Percentiles rank a stretch among this genome's conserved stretches.
Conservation (phyloP, 2,113 vertebrate genomes). For the Ptilorrhoa leucosticta region DNA sequence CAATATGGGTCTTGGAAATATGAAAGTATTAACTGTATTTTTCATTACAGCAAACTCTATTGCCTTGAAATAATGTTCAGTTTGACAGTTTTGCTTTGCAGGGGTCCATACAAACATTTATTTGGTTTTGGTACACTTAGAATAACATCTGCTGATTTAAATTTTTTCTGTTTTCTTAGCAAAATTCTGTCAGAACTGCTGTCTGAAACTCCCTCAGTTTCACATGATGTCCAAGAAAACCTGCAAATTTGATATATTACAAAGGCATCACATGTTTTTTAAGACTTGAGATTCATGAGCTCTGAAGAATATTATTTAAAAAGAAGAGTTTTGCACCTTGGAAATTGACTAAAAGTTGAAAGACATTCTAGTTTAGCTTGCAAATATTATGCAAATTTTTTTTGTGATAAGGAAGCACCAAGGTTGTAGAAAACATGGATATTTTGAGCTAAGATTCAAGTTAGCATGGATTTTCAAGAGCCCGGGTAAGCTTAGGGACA, state of each 20-base stretch:
- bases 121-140: background rate
- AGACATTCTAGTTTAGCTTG: background rate
- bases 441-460: background rate
- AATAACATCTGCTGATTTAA: background rate
- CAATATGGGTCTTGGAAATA: background rate
- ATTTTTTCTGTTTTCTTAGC: background rate
- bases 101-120: background rate
- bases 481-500: background rate
- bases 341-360: background rate
- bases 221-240: background rate
- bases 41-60: background rate
- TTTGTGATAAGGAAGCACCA: background rate
- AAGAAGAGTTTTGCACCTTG: background rate
- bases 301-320: background rate
- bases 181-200: background rate
- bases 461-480: background rate
- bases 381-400: background rate
- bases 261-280: background rate
- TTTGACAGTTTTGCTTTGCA: background rate
- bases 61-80: background rate
- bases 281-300: background rate
- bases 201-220: background rate
- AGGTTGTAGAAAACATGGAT: background rate
- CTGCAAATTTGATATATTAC: background rate
- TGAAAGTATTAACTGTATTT: background rate